Conservation (phyloP, 2,113 vertebrate genomes). For the Fregetta grallaria region DNA sequence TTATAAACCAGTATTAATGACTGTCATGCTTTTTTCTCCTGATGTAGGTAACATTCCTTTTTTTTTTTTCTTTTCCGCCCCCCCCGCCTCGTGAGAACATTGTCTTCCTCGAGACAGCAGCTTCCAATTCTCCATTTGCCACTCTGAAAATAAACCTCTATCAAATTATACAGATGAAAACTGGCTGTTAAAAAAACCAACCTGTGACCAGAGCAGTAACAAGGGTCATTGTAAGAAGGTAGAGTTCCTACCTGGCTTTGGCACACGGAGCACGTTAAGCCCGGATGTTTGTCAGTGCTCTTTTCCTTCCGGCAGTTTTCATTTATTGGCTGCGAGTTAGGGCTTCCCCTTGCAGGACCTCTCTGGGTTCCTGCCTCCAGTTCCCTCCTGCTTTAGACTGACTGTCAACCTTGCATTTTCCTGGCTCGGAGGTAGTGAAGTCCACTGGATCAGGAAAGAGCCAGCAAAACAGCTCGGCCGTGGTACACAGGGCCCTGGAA, state of each 20-base stretch:
- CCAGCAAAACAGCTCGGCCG: not conserved
- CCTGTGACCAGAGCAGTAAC: not conserved
- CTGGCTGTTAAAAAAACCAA: not conserved
- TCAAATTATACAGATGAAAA: not conserved
- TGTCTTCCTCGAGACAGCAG: not conserved
- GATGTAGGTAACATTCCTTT: not conserved
- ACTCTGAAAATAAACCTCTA: not conserved
- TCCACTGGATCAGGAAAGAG: not conserved
- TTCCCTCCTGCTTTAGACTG: constrained; percentile 3
- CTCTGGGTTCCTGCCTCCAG: not conserved
- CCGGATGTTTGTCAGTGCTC: not conserved
- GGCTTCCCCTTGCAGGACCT: constrained; percentile 52
- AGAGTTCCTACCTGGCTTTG: not conserved
- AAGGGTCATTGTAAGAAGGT: not conserved
- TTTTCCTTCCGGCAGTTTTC: not conserved
- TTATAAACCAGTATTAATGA: not conserved
- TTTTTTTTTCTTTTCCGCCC: too few relatives aligned
- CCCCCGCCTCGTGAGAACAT: not conserved
- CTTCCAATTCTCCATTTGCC: not conserved
- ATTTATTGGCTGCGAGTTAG: constrained; percentile 8
- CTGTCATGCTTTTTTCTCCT: not conserved
- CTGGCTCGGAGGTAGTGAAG: not conserved
- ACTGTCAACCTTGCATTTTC: constrained; percentile 32
- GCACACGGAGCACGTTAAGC: not conserved
- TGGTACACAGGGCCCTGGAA: not conserved